Percentiles rank a stretch among this genome's conserved stretches.
These are phyloP conservation scores for Manis pentadactyla DNA, from an alignment of 2,797 vertebrate species.

Conservation along the genomic window DNA sequence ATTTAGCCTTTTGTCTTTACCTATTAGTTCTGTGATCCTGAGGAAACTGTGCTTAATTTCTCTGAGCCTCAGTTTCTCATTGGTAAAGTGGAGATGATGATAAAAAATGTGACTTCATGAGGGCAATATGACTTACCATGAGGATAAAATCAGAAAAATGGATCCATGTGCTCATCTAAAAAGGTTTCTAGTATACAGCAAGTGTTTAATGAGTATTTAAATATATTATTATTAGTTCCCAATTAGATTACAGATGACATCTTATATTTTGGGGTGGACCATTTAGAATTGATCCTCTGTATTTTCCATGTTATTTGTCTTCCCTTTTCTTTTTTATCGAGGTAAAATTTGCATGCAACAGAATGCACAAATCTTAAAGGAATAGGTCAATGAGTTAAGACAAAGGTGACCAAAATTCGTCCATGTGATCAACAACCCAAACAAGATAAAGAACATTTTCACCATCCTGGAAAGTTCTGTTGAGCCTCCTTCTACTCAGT, in stretches of 20 bases:
- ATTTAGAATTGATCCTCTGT: background rate
- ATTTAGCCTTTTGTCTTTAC: background rate
- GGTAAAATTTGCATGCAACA: background rate
- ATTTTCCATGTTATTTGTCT: slow-evolving; percentile 8
- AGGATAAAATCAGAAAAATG: slow-evolving; percentile 23
- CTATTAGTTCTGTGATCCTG: background rate
- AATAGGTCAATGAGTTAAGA: background rate
- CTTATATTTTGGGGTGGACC: background rate
- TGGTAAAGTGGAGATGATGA: background rate
- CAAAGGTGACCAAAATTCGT: background rate
- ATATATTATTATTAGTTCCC: background rate
- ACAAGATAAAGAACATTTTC: background rate
- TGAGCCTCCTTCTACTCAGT: background rate
- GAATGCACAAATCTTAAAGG: slow-evolving; percentile 22
- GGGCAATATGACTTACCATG: background rate
- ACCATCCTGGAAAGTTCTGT: background rate
- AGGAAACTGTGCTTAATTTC: background rate
- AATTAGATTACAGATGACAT: background rate
- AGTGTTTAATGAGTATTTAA: background rate
- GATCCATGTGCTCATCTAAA: background rate
- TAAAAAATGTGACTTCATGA: background rate
- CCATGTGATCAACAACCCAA: background rate
- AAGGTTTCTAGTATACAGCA: background rate
- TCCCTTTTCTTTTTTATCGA: background rate
- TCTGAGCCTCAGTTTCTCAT: slow-evolving; percentile 1